Conservation (phyloP, 1,140 invertebrate species). For the Aethina tumida region DNA sequence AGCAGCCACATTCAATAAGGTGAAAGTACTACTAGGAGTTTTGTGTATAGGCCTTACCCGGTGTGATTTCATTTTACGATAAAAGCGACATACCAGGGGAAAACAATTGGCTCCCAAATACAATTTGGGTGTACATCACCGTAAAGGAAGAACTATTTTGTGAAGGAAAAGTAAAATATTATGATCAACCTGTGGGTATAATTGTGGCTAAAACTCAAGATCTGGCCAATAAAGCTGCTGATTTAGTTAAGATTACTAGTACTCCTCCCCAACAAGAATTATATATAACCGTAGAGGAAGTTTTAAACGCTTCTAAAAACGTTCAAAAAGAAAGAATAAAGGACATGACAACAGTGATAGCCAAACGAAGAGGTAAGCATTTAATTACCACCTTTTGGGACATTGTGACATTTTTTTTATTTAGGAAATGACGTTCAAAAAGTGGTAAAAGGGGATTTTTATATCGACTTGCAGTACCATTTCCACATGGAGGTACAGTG, state of each 20-base stretch:
- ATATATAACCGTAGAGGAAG: conserved; percentile 51
- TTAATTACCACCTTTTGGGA: background rate
- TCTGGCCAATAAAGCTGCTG: conserved; percentile 51
- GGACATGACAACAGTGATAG: conserved; percentile 14
- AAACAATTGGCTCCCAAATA: conserved; percentile 48
- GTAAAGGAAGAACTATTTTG: conserved; percentile 45
- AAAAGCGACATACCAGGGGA: conserved; percentile 67
- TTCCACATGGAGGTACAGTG: conserved; percentile 55
- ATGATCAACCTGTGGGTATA: conserved; percentile 64
- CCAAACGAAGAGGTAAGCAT: conserved; percentile 5
- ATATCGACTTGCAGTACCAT: conserved; percentile 44
- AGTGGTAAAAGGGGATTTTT: conserved; percentile 6
- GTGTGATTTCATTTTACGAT: conserved; percentile 60
- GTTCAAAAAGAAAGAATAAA: conserved; percentile 3
- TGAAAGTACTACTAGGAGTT: no score
- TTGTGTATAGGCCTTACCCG: no score
- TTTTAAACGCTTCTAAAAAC: conserved; percentile 32
- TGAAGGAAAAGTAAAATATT: conserved; percentile 43
- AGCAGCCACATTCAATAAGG: no score
- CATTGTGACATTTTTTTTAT: background rate
- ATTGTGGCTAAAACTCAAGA: conserved; percentile 52
- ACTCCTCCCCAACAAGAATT: conserved; percentile 37
- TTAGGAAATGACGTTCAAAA: conserved; percentile 3
- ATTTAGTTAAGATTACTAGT: conserved; percentile 56
- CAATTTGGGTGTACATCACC: conserved; percentile 21